Base-by-base conservation (phyloP, 2,797 vertebrate genomes). In the Parauchenoglanis ngamensis region DNA sequence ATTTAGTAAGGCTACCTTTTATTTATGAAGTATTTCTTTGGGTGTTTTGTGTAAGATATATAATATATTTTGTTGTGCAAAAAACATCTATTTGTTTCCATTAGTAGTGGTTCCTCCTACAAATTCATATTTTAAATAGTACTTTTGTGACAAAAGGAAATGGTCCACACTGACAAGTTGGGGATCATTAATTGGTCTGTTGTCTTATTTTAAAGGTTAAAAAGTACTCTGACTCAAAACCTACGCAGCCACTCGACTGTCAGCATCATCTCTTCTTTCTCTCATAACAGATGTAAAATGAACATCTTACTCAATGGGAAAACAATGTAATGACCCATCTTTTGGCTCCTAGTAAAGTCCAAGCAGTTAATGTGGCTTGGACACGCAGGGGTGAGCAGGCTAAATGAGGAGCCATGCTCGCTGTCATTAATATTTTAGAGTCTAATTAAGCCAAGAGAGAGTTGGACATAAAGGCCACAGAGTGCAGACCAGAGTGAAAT, bases 341-440 rank as follows among this genome's bases (percentile, higher is more conserved):
- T 52, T 49, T 73, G 54, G 67, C 82, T 87, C 61, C 59, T 90
- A 72, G 35, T 87, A 35, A 57, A 77, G 85, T 88, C 79, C 85
- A 68, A 57, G 70, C 87, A 59, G 83, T 87, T 92, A 87, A 88
- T 87, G 61, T 84, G 77, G 56, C 21, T 44, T 52, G 86, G 90
- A 88, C 88, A 90, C 59, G 81, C 77, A 73, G 83, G 61, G 63
- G 19, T 61, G 84, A 90, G 82, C 89, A 87, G 85, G 56, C 70
- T 90, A 80, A 91, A 90, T 88, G 89, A 88, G 40, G 87, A 56
- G 8, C 44, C 87, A 85, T 76, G 75, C 72, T 88, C 68, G 28
- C n/a, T 8, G 75, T 70, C 87, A 95, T 95, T 80, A 96, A 96
- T 95, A 94, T 94, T 96, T 95, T 86, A 96, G 90, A 40, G 91